Evolutionary conservation across 1,140 invertebrate genomes (phyloP).

Genomic region (Drosophila murphyi): DNA sequence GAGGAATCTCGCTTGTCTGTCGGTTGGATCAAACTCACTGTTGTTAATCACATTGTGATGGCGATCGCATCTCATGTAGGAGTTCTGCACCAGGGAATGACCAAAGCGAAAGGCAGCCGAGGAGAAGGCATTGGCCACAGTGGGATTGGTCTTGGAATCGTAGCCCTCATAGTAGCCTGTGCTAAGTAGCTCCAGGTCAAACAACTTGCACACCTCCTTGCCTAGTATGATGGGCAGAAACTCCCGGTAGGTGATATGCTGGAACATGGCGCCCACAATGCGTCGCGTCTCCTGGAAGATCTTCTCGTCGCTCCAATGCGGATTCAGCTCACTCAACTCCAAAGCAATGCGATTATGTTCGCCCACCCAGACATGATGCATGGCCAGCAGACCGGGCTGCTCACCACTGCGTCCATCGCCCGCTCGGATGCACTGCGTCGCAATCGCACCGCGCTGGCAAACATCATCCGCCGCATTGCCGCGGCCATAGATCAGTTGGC

Average conservation of each 20-base stretch:
- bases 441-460: slow-evolving; percentile 88
- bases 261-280: slow-evolving; percentile 92
- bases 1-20: no score
- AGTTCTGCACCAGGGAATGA: slow-evolving; percentile 95
- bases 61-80: slow-evolving; percentile 88
- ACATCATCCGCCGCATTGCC: slow-evolving; percentile 87
- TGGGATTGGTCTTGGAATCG: slow-evolving; percentile 92
- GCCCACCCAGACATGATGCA: slow-evolving; percentile 95
- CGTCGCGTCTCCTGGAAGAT: slow-evolving; percentile 94
- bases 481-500: slow-evolving; percentile 89
- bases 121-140: slow-evolving; percentile 96
- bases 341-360: slow-evolving; percentile 95
- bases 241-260: slow-evolving; percentile 95
- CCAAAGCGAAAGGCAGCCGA: slow-evolving; percentile 98
- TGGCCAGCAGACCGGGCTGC: slow-evolving; percentile 93
- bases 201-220: slow-evolving; percentile 89
- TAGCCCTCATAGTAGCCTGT: slow-evolving; percentile 90
- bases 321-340: slow-evolving; percentile 91
- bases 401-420: slow-evolving; percentile 94
- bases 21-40: slow-evolving; percentile 85
- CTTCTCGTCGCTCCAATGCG: slow-evolving; percentile 94
- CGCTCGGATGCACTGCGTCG: slow-evolving; percentile 89
- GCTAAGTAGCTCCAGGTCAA: slow-evolving; percentile 88
- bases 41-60: slow-evolving; percentile 88
- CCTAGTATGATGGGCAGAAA: slow-evolving; percentile 94